Percentiles rank a stretch among this genome's conserved stretches.
These are phyloP conservation scores for Drosophila murphyi DNA, from an alignment of 1,140 invertebrate species.

Conservation along the genomic window DNA sequence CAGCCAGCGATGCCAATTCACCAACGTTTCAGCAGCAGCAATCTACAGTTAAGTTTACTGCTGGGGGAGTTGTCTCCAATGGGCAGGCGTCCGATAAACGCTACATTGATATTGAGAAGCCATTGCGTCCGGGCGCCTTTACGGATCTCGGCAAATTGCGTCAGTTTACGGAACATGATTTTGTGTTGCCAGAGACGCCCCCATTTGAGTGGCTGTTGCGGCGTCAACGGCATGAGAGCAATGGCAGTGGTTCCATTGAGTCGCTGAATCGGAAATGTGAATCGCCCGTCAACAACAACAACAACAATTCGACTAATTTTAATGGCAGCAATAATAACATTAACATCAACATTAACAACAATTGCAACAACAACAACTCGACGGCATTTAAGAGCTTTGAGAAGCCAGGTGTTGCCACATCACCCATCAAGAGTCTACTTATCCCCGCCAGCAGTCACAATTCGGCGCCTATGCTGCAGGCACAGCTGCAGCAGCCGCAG, in stretches of 20 bases:
- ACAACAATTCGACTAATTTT: conserved; percentile 44
- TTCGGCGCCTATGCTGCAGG: conserved; percentile 56
- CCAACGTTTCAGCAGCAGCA: conserved; percentile 73
- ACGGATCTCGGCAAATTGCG: conserved; percentile 85
- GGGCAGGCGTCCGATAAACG: conserved; percentile 49
- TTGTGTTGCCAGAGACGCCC: conserved; percentile 87
- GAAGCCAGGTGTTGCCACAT: conserved; percentile 58
- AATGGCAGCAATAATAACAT: conserved; percentile 51
- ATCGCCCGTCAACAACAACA: conserved; percentile 54
- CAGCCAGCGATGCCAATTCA: conserved; percentile 88
- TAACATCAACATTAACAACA: conserved; percentile 79
- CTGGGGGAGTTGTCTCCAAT: conserved; percentile 14
- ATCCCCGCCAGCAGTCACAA: conserved; percentile 70
- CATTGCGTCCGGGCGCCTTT: conserved; percentile 90
- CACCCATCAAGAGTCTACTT: conserved; percentile 75
- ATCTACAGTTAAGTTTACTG: conserved; percentile 17
- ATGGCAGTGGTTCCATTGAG: conserved; percentile 71
- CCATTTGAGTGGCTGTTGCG: conserved; percentile 88
- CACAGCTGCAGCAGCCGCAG: conserved; percentile 16
- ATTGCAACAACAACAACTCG: conserved; percentile 65
- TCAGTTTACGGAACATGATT: conserved; percentile 87
- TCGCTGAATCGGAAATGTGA: conserved; percentile 73
- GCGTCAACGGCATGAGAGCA: conserved; percentile 51
- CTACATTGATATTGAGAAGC: conserved; percentile 86
- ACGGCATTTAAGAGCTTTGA: conserved; percentile 78